Base-by-base conservation (phyloP, 2,888 invertebrate genomes). In the Exephanes ischioxanthus region DNA sequence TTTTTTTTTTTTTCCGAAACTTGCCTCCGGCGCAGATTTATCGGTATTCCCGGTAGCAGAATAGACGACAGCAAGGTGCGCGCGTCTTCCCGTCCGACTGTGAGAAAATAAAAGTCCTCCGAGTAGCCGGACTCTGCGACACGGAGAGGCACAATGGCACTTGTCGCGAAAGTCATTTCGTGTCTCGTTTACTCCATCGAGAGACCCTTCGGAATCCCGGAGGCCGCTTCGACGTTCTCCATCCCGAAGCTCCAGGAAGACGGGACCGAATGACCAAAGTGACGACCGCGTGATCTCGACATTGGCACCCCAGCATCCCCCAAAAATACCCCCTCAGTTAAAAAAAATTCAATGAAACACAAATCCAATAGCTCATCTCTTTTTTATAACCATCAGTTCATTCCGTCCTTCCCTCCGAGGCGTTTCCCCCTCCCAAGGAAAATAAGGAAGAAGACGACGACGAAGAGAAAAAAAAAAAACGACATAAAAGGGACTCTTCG, bases 91-190 rank as follows among this genome's bases (percentile, higher is more conserved):
- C 26, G 37, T 11, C 53, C 37, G 67, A 77, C 77, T 55, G 75
- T 71, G 78, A 58, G 66, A 55, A 72, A 76, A 11, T 19, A 22
- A n/a, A 48, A 41, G 58, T n/a, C 45, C 83, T 66, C 48, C 51
- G 19, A 37, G 41, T 45, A 19, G 55, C 48, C 14, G 19, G 7
- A n/a, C 37, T 16, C 22, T 66, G 53, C 63, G 22, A n/a, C 45
- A 41, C 41, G 6, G 53, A 19, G 41, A 9, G 14, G 16, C 33
- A 85, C 83, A 85, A 85, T 85, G 85, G 37, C 85, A 85, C 85
- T 85, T 85, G 85, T 85, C 85, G 83, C 85, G 33, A 83, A 83
- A 85, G 75, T 70, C 79, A 75, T 71, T 83, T 83, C 68, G 73
- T 51, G 78, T 83, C 72, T 83, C 83, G 73, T 83, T 83, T 68